Evolutionary conservation across 2,113 vertebrate species (phyloP).

Genomic region (Amazona guildingii): DNA sequence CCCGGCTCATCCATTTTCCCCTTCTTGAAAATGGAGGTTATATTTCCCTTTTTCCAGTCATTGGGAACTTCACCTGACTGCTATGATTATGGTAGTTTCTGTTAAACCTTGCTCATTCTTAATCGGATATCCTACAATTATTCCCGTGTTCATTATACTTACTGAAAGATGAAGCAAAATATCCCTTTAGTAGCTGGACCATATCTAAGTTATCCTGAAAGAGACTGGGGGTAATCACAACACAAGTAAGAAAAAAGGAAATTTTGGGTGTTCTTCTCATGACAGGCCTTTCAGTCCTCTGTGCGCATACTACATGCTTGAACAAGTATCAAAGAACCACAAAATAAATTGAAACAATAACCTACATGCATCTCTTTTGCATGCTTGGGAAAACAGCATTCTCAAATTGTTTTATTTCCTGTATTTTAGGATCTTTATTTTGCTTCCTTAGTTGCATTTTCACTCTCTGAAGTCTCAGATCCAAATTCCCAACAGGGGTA

Average conservation of each 20-base stretch:
- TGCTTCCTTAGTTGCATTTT: slow-evolving; percentile 27
- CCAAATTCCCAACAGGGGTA: neutral
- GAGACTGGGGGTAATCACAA: neutral
- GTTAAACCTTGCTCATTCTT: neutral
- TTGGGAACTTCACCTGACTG: too few species aligned
- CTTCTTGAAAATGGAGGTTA: too few species aligned
- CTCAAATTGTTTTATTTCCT: slow-evolving; percentile 39
- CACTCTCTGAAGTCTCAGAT: neutral
- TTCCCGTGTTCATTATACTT: neutral
- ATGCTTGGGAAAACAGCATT: neutral
- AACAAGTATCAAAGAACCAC: neutral
- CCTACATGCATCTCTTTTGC: neutral
- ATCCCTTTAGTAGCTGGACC: neutral
- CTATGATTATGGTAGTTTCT: neutral
- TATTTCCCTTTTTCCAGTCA: too few species aligned
- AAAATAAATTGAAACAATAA: neutral
- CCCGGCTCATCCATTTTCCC: too few species aligned
- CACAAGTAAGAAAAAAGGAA: neutral
- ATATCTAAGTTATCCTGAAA: neutral
- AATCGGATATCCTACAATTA: neutral
- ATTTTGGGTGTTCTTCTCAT: neutral
- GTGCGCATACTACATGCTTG: neutral
- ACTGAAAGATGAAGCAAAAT: neutral
- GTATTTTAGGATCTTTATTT: slow-evolving; percentile 20
- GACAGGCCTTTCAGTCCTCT: neutral